phyloP scores from a whole-genome alignment of 2,888 invertebrate genomes.

The Meta bourneti region DNA sequence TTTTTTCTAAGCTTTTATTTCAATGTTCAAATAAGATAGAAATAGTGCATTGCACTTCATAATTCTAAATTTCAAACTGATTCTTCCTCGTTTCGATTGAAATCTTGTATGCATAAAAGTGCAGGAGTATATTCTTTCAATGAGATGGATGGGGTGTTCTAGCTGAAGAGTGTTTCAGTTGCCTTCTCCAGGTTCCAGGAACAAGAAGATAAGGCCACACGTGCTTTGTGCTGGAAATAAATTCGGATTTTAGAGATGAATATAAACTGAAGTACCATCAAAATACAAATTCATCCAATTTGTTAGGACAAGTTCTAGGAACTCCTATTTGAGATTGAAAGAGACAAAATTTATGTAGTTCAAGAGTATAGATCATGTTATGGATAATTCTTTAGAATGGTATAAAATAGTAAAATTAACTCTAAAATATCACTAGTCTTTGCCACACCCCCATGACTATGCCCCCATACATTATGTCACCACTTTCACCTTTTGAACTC shows the following conservation, averaged over 20 bases:
- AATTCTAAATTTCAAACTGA: neutral
- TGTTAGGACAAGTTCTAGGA: neutral
- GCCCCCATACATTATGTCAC: too few relatives aligned
- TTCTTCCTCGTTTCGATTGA: slow-evolving; percentile 1
- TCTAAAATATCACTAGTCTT: too few relatives aligned
- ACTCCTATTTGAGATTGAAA: too few relatives aligned
- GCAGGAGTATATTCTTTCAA: slow-evolving; percentile 7
- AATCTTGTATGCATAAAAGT: slow-evolving; percentile 18
- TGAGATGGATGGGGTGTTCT: slow-evolving; percentile 80
- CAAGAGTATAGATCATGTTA: too few relatives aligned
- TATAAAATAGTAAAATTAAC: too few relatives aligned
- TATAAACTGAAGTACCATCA: neutral
- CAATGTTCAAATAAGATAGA: neutral
- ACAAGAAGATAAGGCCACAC: slow-evolving; percentile 93
- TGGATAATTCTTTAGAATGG: too few relatives aligned
- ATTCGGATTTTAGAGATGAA: neutral
- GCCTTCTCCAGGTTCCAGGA: slow-evolving; percentile 96
- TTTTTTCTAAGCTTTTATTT: neutral
- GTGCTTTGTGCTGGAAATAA: slow-evolving; percentile 86
- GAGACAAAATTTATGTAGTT: too few relatives aligned
- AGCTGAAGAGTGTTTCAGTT: slow-evolving; percentile 92
- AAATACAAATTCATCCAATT: neutral
- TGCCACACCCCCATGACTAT: too few relatives aligned
- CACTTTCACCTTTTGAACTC: too few relatives aligned
- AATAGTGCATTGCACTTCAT: neutral